Evolutionary conservation across 1,140 invertebrate species (phyloP), one percentile per base, ranked within the genome.

Genomic region (Andricus grossulariae): DNA sequence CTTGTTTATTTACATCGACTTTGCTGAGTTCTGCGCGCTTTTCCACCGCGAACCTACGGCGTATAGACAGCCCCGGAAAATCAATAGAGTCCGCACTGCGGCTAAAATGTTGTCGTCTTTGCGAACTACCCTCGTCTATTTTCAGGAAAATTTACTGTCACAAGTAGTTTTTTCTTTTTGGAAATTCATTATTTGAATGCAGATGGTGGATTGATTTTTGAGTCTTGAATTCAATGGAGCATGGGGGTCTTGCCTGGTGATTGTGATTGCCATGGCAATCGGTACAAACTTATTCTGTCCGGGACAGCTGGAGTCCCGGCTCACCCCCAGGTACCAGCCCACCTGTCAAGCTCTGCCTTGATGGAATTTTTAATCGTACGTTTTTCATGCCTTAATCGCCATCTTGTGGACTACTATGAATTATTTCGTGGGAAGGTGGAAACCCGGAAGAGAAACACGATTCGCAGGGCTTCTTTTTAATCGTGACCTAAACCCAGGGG

Each of bases 61-160:
- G 76, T 80, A 78, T 80, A 75, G 54, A 80, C 52, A 72, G 77
- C 75, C 79, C 73, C 78, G 79, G 84, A 90, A 91, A 91, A 92
- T 92, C 91, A 92, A 92, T 91, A 91, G 84, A 81, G 85, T 86
- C 88, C 86, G 89, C 89, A 89, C 83, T 88, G 89, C 89, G 85
- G 90, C 79, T 85, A 90, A 91, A 90, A 86, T 90, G 84, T 89
- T 90, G 89, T 90, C 88, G 72, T 75, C 74, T 79, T 76, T 74
- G 77, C 71, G 72, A 73, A 73, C 5, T 18, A 51, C 57, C 21
- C 54, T 55, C n/a, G 5, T n/a, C 13, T 66, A n/a, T 60, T 66
- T 66, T 66, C 39, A 21, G 15, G 21, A 39, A 66, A 16, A 45
- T n/a, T 45, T 39, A 15, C 4, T n/a, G 3, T 1, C 3, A n/a